Evolutionary conservation across 2,113 vertebrate species (phyloP), one percentile per base, ranked within the genome.

Genomic region (Chlorodrepanis virens): DNA sequence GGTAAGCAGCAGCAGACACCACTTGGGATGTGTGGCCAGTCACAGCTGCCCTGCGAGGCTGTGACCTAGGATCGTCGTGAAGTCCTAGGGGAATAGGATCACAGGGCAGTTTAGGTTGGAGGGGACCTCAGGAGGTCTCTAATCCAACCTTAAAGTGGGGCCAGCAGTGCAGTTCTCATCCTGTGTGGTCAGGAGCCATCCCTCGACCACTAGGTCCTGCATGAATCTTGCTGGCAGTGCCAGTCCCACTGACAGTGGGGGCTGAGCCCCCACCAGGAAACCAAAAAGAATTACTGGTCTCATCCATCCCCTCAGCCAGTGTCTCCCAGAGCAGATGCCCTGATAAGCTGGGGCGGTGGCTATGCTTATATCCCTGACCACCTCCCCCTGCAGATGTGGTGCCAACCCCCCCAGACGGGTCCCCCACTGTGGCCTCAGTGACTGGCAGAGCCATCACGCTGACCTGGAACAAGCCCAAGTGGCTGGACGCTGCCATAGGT

Each of bases 401-500:
- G 80, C 99, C 99, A 6, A 99, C 99, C 9, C 99, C 99, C 18
- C 99, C 99, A 1, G 99, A 99, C 2, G 99, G 99, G 1, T 98
- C 98, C 12, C 99, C 99, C 1, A 96, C 98, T 7, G 97, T 99
- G 54, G 97, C 98, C 29, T 98, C 95, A 31, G 98, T 99, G 96
- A 99, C 99, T 0, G 99, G 99, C 69, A 99, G 98, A 98, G 98
- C 98, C 91, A 97, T 99, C 95, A 99, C 96, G 0, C 97, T 99
- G 68, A 97, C 95, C 21, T 99, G 99, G 99, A 99, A 98, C 91
- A 99, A 99, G 53, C 99, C 99, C 47, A 98, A 97, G 95, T 98
- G 98, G 94, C 97, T 99, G 96, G 99, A 99, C 90, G 98, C 99
- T 16, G 98, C 99, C 37, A 99, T 99, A 90, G 99, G 99, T 99